These are phyloP conservation scores for Menidia beryllina DNA, from an alignment of 2,113 vertebrate species.

Conservation along the genomic window DNA sequence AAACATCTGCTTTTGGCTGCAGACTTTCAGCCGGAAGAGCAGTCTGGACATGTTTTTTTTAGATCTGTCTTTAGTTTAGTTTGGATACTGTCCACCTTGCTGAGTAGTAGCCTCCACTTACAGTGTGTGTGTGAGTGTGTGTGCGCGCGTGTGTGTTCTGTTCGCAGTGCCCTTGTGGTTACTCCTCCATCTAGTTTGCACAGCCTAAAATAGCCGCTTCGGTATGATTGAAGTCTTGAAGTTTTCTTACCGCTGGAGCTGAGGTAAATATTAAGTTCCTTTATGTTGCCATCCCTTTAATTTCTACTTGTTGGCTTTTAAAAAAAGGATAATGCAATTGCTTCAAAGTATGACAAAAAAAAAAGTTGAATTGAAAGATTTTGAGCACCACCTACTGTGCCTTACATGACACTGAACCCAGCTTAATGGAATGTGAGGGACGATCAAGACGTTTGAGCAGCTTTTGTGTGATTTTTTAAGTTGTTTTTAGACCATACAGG, in stretches of 20 bases:
- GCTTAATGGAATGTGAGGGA: not conserved
- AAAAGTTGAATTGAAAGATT: not conserved
- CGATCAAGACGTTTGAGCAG: too few relatives aligned
- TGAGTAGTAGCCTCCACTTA: conserved; percentile 14
- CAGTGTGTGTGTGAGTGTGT: too few relatives aligned
- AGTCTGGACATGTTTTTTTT: not conserved
- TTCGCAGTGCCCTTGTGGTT: conserved; percentile 42
- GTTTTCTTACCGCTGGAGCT: conserved; percentile 13
- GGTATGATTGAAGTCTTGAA: conserved; percentile 10
- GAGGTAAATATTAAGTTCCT: conserved; percentile 17
- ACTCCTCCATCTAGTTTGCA: conserved; percentile 32
- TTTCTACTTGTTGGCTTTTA: conserved; percentile 17
- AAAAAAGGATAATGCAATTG: conserved; percentile 1
- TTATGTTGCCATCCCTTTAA: conserved; percentile 43
- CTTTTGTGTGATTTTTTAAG: too few relatives aligned
- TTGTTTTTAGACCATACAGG: too few relatives aligned
- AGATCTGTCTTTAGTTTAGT: conserved; percentile 8
- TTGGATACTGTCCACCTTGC: conserved; percentile 48
- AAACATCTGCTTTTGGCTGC: conserved; percentile 29
- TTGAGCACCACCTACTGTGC: not conserved
- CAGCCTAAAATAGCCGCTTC: conserved; percentile 45
- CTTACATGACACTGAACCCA: not conserved
- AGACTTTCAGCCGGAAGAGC: conserved; percentile 2
- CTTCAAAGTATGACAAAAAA: conserved; percentile 3
- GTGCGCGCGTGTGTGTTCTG: not conserved